These are phyloP conservation scores for Apocheima hispidaria DNA, from an alignment of 2,888 invertebrate genomes.

Conservation along the genomic window DNA sequence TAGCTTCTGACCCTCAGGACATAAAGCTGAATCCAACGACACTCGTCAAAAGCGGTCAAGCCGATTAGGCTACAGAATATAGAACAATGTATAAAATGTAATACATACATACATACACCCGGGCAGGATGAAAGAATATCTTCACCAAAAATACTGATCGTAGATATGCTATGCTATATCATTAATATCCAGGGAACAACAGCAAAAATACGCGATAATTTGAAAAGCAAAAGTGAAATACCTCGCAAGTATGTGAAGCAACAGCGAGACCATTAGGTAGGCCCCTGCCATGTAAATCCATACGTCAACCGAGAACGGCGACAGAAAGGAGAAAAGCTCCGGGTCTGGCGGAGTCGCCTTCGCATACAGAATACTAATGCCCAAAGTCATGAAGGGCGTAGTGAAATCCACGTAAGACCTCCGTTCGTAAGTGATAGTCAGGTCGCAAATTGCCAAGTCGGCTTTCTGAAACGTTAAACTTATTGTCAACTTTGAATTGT, in stretches of 20 bases:
- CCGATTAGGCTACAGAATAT: no score
- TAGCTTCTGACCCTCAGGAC: no score
- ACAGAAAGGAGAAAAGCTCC: conserved; percentile 95
- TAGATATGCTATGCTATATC: not conserved
- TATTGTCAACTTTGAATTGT: conserved; percentile 10
- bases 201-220: conserved; percentile 30
- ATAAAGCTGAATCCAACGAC: no score
- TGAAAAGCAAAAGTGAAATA: conserved; percentile 58
- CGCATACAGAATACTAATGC: conserved; percentile 95
- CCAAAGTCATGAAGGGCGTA: conserved; percentile 98
- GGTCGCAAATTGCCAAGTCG: conserved; percentile 97
- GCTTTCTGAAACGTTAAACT: conserved; percentile 89
- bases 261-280: conserved; percentile 92
- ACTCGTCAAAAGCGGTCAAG: no score
- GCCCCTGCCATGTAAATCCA: conserved; percentile 97
- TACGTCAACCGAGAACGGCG: conserved; percentile 94
- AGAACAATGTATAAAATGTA: no score
- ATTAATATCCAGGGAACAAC: not conserved
- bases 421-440: conserved; percentile 97
- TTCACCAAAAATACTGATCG: no score
- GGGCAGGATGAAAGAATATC: no score
- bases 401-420: conserved; percentile 96
- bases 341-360: conserved; percentile 92
- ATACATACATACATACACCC: no score
- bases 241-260: conserved; percentile 93